A percentile compares a stretch with the other conserved stretches of the same genome.
phyloP scores from a whole-genome alignment of 1,140 invertebrate species.

The Leucophenga varia region DNA sequence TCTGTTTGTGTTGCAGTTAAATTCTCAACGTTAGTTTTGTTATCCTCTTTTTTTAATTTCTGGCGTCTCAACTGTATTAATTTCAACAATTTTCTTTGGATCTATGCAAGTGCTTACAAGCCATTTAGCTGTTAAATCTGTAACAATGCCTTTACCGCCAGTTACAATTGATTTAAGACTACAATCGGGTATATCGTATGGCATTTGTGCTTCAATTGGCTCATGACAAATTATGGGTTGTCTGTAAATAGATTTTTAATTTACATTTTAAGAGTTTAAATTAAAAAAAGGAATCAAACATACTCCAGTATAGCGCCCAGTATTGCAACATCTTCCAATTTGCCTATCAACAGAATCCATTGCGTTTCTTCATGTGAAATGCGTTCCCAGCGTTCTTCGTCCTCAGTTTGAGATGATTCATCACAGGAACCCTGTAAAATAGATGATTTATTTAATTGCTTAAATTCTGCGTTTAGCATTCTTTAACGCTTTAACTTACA shows the following conservation, averaged over 20 bases:
- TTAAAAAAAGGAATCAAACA: background rate
- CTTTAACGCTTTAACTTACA: conserved; percentile 9
- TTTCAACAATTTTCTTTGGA: conserved; percentile 58
- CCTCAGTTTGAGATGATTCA: conserved; percentile 53
- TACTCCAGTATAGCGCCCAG: conserved; percentile 70
- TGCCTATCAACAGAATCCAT: conserved; percentile 82
- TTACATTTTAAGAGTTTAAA: no score
- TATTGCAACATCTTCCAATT: conserved; percentile 84
- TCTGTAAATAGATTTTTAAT: conserved; percentile 14
- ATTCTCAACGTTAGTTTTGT: conserved; percentile 5
- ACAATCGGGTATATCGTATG: conserved; percentile 64
- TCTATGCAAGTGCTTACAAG: conserved; percentile 69
- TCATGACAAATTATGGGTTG: conserved; percentile 29
- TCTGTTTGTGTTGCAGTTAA: background rate
- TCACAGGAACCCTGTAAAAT: conserved; percentile 42
- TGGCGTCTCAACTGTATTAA: conserved; percentile 29
- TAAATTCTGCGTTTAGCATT: no score
- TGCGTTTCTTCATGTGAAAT: conserved; percentile 80
- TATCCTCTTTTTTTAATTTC: conserved; percentile 6
- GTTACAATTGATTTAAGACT: conserved; percentile 74
- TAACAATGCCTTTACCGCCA: conserved; percentile 80
- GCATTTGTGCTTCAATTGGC: conserved; percentile 59
- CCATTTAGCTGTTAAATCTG: conserved; percentile 82
- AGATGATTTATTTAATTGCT: background rate
- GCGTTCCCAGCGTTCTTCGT: conserved; percentile 76